phyloP scores from a whole-genome alignment of 1,140 invertebrate genomes.

The Gyrodactylus salaris region DNA sequence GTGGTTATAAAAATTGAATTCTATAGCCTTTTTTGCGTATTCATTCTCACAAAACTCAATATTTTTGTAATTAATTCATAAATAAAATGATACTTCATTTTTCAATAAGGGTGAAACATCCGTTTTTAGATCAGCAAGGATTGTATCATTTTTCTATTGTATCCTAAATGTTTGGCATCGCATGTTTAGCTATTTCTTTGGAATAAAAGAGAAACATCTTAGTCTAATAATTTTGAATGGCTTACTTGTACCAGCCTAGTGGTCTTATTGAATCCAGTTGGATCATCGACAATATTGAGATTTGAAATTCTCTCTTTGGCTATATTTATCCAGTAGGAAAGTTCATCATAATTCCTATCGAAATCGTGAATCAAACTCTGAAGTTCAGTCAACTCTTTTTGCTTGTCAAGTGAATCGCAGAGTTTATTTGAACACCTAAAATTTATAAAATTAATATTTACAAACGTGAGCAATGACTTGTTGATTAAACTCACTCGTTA shows the following conservation, averaged over 20 bases:
- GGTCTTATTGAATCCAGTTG: not conserved
- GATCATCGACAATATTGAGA: not conserved
- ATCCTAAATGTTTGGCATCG: no score
- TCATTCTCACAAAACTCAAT: no score
- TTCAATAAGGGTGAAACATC: no score
- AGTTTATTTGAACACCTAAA: not conserved
- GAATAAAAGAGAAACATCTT: no score
- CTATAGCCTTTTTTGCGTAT: no score
- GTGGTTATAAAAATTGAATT: no score
- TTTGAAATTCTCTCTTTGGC: not conserved
- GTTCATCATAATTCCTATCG: not conserved
- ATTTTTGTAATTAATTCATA: no score
- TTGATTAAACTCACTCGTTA: not conserved
- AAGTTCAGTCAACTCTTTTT: not conserved
- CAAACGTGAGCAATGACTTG: no score
- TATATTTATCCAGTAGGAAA: not conserved
- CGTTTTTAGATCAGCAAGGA: no score
- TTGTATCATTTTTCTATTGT: no score
- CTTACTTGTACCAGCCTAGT: not conserved
- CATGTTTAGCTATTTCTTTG: no score
- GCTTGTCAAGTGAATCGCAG: not conserved
- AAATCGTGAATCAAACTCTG: not conserved
- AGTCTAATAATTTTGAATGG: not conserved
- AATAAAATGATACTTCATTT: no score
- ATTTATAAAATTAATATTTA: not conserved